Percentiles rank a stretch among this genome's conserved stretches.
Evolutionary conservation across 2,888 invertebrate genomes (phyloP).

Genomic region (Mesochorus sp.): DNA sequence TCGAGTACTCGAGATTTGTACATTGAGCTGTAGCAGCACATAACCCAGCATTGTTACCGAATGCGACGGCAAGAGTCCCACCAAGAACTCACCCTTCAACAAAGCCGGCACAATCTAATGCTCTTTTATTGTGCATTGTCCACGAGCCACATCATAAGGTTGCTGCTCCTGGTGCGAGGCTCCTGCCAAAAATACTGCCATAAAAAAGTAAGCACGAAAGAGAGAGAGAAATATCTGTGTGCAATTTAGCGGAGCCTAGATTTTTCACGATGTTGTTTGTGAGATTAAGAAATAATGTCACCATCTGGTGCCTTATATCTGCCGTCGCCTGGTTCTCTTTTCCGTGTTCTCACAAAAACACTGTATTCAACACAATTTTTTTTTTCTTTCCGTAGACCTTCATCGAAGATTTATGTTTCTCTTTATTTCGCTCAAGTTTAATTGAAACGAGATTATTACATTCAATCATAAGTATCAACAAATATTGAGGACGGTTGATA

Average conservation of each 20-base stretch:
- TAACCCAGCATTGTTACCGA: slow-evolving; percentile 74
- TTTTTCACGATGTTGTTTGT: background rate
- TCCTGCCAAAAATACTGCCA: slow-evolving; percentile 43
- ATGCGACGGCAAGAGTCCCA: slow-evolving; percentile 70
- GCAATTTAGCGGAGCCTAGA: background rate
- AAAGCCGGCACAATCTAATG: slow-evolving; percentile 82
- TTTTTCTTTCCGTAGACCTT: background rate
- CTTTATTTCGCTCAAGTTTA: slow-evolving; percentile 42
- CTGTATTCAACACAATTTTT: slow-evolving; percentile 1
- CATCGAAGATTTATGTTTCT: slow-evolving; percentile 24
- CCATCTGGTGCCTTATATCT: background rate
- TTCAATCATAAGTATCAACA: slow-evolving; percentile 34
- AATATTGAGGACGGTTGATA: slow-evolving; percentile 40
- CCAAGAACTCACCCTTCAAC: slow-evolving; percentile 71
- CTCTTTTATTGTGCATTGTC: slow-evolving; percentile 82
- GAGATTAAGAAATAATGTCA: background rate
- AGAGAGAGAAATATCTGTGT: background rate
- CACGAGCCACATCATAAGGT: slow-evolving; percentile 73
- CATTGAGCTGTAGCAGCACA: slow-evolving; percentile 61
- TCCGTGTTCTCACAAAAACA: background rate
- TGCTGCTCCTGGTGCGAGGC: slow-evolving; percentile 32
- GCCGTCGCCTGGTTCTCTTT: background rate
- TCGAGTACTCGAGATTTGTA: slow-evolving; percentile 72
- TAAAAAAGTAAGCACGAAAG: slow-evolving; percentile 5
- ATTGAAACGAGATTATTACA: slow-evolving; percentile 53